phyloP scores from a whole-genome alignment of 2,888 invertebrate species.

The Drosophila diplacantha region DNA sequence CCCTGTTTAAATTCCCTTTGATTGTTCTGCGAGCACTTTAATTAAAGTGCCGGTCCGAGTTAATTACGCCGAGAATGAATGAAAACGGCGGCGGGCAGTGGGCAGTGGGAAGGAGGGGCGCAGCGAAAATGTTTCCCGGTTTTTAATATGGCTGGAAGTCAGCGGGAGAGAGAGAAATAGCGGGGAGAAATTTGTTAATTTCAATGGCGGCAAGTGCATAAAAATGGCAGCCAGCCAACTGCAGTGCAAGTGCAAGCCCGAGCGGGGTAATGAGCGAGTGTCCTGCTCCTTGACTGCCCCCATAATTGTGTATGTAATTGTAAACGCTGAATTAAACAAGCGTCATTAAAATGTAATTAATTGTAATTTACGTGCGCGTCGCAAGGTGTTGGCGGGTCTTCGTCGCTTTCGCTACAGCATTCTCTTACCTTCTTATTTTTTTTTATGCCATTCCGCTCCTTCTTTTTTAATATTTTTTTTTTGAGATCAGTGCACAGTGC shows the following conservation, averaged over 20 bases:
- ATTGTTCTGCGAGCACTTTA: conserved; percentile 50
- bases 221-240: conserved; percentile 51
- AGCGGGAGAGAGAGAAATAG: conserved; percentile 30
- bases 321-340: conserved; percentile 74
- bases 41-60: conserved; percentile 37
- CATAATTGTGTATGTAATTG: conserved; percentile 74
- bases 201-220: conserved; percentile 50
- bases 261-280: conserved; percentile 56
- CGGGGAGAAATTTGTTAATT: conserved; percentile 63
- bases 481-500: conserved; percentile 53
- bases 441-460: conserved; percentile 12
- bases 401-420: conserved; percentile 15
- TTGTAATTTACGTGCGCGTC: conserved; percentile 70
- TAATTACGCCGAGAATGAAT: conserved; percentile 41
- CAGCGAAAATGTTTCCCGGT: conserved; percentile 40
- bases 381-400: conserved; percentile 48
- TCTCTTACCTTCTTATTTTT: conserved; percentile 22
- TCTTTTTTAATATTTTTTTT: conserved; percentile 15
- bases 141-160: conserved; percentile 56
- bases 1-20: conserved; percentile 52
- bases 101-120: neutral
- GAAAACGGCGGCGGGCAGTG: conserved; percentile 10
- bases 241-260: conserved; percentile 31
- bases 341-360: conserved; percentile 77
- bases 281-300: conserved; percentile 34